phyloP scores from a whole-genome alignment of 23 tunicate species.

The Clavelina lepadiformis region DNA sequence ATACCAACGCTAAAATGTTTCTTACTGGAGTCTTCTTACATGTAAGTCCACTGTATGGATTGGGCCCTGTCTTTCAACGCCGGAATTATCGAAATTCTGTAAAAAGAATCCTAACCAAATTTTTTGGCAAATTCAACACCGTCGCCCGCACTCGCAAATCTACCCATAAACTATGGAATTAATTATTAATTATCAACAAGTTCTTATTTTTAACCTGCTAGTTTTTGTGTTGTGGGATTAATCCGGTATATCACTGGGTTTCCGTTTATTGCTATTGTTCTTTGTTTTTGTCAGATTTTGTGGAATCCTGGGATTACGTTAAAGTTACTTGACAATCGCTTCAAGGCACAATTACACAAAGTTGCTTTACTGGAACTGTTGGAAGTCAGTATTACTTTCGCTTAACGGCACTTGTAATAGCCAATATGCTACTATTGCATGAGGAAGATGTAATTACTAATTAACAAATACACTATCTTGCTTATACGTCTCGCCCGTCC shows the following conservation, averaged over 20 bases:
- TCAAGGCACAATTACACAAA: conserved; percentile 9
- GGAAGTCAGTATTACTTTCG: no score
- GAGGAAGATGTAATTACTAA: no score
- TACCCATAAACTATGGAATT: no score
- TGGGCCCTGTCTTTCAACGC: no score
- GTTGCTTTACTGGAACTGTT: conserved; percentile 13
- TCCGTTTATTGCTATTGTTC: background rate
- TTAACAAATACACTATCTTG: background rate
- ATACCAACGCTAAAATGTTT: conserved; percentile 26
- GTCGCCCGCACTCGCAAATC: no score
- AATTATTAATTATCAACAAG: no score
- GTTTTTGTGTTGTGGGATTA: background rate
- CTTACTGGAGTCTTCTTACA: conserved; percentile 40
- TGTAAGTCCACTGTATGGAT: conserved; percentile 24
- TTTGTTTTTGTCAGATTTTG: conserved; percentile 12
- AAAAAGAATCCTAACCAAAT: background rate
- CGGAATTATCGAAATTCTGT: no score
- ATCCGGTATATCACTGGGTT: background rate
- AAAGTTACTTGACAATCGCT: background rate
- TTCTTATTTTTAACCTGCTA: no score
- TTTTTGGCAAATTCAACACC: background rate
- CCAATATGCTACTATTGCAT: no score
- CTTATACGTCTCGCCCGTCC: background rate
- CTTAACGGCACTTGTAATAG: no score
- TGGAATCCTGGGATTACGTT: conserved; percentile 45